These are phyloP conservation scores for Nixonia krombeini DNA, from an alignment of 1,140 invertebrate genomes.

Conservation along the genomic window DNA sequence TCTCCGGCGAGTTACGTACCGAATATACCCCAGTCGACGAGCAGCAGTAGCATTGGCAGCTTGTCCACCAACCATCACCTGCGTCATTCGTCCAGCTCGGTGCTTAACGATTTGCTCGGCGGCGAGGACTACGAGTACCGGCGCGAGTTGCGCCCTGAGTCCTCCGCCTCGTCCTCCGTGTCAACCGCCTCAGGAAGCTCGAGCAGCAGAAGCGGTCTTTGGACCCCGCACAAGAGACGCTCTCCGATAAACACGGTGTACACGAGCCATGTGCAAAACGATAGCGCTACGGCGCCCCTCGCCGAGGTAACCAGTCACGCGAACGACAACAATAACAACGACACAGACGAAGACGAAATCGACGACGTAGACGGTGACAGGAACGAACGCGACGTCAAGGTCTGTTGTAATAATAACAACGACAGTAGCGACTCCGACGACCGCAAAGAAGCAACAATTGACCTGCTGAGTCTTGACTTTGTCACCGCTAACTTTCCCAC, in stretches of 20 bases:
- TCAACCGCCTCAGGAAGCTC: no score
- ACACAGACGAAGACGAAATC: conserved; percentile 17
- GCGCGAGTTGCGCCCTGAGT: conserved; percentile 47
- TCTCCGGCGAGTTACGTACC: conserved; percentile 77
- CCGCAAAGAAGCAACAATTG: conserved; percentile 9
- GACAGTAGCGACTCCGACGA: conserved; percentile 21
- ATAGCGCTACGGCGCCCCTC: conserved; percentile 35
- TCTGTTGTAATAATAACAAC: conserved; percentile 32
- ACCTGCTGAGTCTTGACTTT: conserved; percentile 11
- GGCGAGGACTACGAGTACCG: conserved; percentile 52
- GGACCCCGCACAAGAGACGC: conserved; percentile 31
- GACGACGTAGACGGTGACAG: conserved; percentile 20
- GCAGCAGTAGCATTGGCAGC: conserved; percentile 16
- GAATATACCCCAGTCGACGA: conserved; percentile 67
- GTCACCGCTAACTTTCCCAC: conserved; percentile 28
- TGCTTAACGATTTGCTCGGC: conserved; percentile 38
- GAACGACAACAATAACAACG: conserved; percentile 32
- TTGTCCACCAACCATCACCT: conserved; percentile 14
- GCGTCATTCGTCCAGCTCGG: conserved; percentile 3
- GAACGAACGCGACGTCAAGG: conserved; percentile 13
- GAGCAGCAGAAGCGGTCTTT: conserved; percentile 39
- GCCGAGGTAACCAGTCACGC: conserved; percentile 56
- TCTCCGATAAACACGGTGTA: conserved; percentile 45
- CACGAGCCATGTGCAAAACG: conserved; percentile 44
- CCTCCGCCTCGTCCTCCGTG: conserved; percentile 43